phyloP scores from a whole-genome alignment of 2,113 vertebrate species.

The Aphyosemion australe region DNA sequence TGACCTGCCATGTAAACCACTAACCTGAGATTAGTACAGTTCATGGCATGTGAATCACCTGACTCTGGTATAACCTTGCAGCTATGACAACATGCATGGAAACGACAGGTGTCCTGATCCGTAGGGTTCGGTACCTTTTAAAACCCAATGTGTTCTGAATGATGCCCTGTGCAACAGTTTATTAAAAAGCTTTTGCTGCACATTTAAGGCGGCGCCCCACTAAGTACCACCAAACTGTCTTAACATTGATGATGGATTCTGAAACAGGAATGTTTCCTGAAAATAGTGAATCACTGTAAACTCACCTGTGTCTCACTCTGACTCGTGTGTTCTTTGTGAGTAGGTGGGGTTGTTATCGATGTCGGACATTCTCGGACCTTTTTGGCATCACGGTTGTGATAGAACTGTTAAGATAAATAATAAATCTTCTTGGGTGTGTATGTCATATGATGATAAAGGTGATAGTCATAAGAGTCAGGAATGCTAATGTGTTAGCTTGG shows the following conservation, averaged over 20 bases:
- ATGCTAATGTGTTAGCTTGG: neutral
- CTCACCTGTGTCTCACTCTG: slow-evolving; percentile 1
- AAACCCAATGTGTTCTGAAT: neutral
- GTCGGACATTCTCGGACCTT: slow-evolving; percentile 8
- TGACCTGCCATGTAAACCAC: slow-evolving; percentile 12
- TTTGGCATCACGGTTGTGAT: neutral
- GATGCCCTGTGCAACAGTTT: neutral
- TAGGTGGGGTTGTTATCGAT: neutral
- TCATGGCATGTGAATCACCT: slow-evolving; percentile 1
- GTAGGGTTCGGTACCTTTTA: neutral
- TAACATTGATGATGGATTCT: slow-evolving; percentile 1
- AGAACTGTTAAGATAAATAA: neutral
- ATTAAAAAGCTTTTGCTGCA: neutral
- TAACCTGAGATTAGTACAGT: neutral
- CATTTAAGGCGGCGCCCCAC: too few relatives aligned
- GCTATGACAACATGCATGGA: neutral
- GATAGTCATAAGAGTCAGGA: neutral
- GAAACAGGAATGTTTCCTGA: neutral
- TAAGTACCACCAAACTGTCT: neutral
- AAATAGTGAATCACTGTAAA: slow-evolving; percentile 9
- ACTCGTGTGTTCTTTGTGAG: neutral
- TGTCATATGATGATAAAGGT: neutral
- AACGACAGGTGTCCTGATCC: neutral
- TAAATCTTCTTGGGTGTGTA: neutral
- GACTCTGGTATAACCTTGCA: neutral